Evolutionary conservation across 2,797 vertebrate genomes (phyloP).

Genomic region (Melanitta fusca): DNA sequence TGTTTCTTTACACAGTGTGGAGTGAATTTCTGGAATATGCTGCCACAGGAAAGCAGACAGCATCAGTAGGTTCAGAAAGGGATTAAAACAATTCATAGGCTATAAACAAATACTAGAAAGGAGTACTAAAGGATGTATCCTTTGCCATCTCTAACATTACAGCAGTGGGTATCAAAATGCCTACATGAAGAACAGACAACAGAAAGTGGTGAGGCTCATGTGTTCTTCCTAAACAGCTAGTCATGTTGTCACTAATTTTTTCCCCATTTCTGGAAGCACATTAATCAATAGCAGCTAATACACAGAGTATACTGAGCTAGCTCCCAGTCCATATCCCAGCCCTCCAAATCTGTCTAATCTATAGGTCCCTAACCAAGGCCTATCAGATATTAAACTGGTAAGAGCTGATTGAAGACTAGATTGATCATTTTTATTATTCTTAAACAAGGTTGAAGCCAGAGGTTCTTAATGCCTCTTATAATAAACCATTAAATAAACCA

Average conservation of each 20-base stretch:
- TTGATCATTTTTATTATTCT: not conserved
- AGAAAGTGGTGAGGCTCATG: not conserved
- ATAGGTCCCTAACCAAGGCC: not conserved
- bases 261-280: not conserved
- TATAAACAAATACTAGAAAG: not conserved
- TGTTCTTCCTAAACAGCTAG: not conserved
- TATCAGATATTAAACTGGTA: not conserved
- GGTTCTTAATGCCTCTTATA: not conserved
- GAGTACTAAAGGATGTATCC: not conserved
- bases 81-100: not conserved
- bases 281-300: not conserved
- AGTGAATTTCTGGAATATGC: not conserved
- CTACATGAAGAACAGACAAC: not conserved
- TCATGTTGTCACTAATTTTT: not conserved
- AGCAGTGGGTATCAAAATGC: not conserved
- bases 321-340: not conserved
- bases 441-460: not conserved
- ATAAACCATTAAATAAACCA: not conserved
- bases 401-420: not conserved
- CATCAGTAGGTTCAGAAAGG: not conserved
- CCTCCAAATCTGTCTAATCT: not conserved
- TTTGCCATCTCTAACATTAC: not conserved
- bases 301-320: not conserved
- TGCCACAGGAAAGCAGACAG: not conserved
- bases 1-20: not conserved